Evolutionary conservation across 2,113 vertebrate species (phyloP), one percentile per base, ranked within the genome.

Genomic region (Cygnus atratus): DNA sequence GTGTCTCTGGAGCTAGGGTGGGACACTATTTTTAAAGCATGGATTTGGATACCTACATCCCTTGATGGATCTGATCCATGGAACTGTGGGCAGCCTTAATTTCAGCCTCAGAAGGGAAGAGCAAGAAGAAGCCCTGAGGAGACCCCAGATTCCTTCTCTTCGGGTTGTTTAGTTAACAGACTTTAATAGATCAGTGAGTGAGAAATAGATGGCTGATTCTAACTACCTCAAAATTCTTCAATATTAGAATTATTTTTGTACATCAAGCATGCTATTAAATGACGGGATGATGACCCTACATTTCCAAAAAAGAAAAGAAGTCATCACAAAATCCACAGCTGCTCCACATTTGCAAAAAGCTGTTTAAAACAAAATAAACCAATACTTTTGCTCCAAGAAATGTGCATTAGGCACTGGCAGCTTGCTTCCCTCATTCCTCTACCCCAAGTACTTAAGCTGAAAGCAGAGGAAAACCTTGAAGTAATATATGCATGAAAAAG

Each of bases 311-410:
- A 48, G 17, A 78, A 33, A 43, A 43, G 63, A 43, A 84, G 24
- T 44, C 33, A 82, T 63, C 61, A 39, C 76, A 78, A 86, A 88
- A 87, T 26, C 66, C 92, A 93, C 96, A 97, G 92, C 92, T 97
- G 95, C 58, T 94, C 66, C 58, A 28, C 61, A 95, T 95, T 94
- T 94, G 48, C 58, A 94, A 35, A 37, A 90, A 93, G 70, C 62
- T 62, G n/a, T 92, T 87, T 88, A 54, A 91, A 93, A 91, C 66
- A 95, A 96, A 96, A 84, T 13, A 92, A 94, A 79, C 73, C 58
- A 78, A 68, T 24, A 12, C 37, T 21, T 93, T 93, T 92, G 62
- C 80, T 94, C 66, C 71, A 88, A 94, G 86, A 93, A 89, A 92
- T 28, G 88, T 0, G 1, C 73, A 92, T 79, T 79, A 87, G 77